phyloP scores from a whole-genome alignment of 2,888 invertebrate species.

The Trichogramma dendrolimi region DNA sequence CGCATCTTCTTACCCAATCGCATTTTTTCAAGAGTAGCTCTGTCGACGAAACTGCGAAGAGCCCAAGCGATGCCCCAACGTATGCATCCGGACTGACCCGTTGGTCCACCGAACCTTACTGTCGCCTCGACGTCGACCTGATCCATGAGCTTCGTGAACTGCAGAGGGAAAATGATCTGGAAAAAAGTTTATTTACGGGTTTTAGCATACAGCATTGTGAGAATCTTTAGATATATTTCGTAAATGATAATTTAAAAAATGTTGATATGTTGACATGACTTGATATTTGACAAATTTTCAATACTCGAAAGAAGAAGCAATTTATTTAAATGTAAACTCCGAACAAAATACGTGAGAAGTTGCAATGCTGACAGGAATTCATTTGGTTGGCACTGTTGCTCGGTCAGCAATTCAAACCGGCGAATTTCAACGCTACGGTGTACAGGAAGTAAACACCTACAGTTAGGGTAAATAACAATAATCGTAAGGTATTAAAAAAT shows the following conservation, averaged over 20 bases:
- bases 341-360: neutral
- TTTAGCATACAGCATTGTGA: too few relatives aligned
- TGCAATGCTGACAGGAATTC: neutral
- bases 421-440: too few relatives aligned
- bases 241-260: too few relatives aligned
- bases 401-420: too few relatives aligned
- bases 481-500: neutral
- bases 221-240: neutral
- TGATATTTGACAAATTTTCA: too few relatives aligned
- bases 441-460: too few relatives aligned
- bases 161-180: constrained; percentile 77
- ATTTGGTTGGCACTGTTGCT: neutral
- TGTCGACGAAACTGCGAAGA: constrained; percentile 76
- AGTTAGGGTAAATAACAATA: too few relatives aligned
- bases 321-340: neutral
- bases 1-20: constrained; percentile 63
- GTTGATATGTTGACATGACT: too few relatives aligned
- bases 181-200: constrained; percentile 37
- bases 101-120: constrained; percentile 68
- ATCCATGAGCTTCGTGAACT: constrained; percentile 71
- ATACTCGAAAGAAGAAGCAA: too few relatives aligned
- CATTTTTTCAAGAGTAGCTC: constrained; percentile 75
- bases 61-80: constrained; percentile 84
- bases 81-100: constrained; percentile 84
- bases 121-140: constrained; percentile 80